Evolutionary conservation across 2,797 vertebrate species (phyloP), one percentile per base, ranked within the genome.

Genomic region (Eidolon dupreanum): DNA sequence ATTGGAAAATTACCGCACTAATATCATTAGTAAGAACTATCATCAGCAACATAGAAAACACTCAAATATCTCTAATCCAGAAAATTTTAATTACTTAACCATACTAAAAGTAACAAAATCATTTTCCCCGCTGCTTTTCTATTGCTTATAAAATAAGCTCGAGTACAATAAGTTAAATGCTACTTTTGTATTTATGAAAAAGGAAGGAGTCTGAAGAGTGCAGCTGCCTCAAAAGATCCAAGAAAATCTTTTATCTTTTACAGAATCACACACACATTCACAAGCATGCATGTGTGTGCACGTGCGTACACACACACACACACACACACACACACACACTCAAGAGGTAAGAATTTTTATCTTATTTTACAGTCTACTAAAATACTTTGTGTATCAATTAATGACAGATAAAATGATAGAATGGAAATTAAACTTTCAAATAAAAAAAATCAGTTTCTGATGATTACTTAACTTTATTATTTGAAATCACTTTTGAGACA

Each of bases 21-120:
- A 97, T 96, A 87, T 95, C 87, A 94, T 97, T 97, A 95, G 81
- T 81, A 96, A 96, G 73, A 93, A 86, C 65, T 93, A 93, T 95
- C 81, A 88, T 95, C 70, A 92, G 46, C 55, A 63, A 88, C 68
- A 88, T 9, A 95, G 55, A 96, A 96, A 97, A 92, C 93, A 95
- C 68, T 96, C 87, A 82, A 93, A 93, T 95, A 96, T 96, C 88
- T 96, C 68, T 88, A 97, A 96, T 95, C 93, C 61, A 96, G 68
- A 95, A 97, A 95, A 95, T 73, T 95, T 97, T 97, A 97, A 96
- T 97, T 97, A 97, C 66, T 49, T 92, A 92, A 10, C n/a, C 33
- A 92, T 90, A 65, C 46, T 82, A 94, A 95, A 95, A 96, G 93
- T 96, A 88, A 96, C 49, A 96, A 88, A 95, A 95, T 94, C 36